Base-by-base conservation (phyloP, 2,888 invertebrate genomes). In the Acanthopleura granulata region DNA sequence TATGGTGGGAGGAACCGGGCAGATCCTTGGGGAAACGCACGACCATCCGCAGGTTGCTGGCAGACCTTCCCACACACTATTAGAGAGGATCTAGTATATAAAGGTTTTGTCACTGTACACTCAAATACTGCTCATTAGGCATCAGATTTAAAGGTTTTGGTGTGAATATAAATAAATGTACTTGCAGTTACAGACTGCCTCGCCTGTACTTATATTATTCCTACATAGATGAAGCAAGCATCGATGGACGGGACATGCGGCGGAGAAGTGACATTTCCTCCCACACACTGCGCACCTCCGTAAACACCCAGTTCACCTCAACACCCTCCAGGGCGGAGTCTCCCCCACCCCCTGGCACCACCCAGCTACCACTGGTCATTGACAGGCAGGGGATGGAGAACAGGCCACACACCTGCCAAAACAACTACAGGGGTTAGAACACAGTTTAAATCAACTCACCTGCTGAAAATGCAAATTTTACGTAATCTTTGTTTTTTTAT, bases 271-370 rank as follows among this genome's bases (percentile, higher is more conserved):
- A 66, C 25, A 27, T 66, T 66, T 66, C 66, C 15, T 66, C 66
- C 4, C 66, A 66, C 29, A 66, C 66, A 22, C 14, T 66, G 14
- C 22, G 66, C 15, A 66, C 66, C 15, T 66, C 66, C 3, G 66
- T 66, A 9, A 66, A 66, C 66, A 66, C 66, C 66, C 66, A 66
- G 66, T 66, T 66, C 66, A 66, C 66, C 1, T 66, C 66, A 6
- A 66, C 66, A 66, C 66, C 66, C 66, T 66, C 66, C 18, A 22
- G 66, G 66, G 66, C 27, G 3, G 66, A 66, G 66, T 66, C 66
- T 16, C 66, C 66, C 66, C 66, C 66, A 66, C 66, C 66, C 29
- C 66, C 66, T 16, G 66, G 66, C 16, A 66, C 29, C 25, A 66
- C 66, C 29, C 66, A 66, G 66, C 29, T 66, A 22, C 66, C 66